Evolutionary conservation across 1,140 invertebrate genomes (phyloP).

Genomic region (Drosophila chauvacae): DNA sequence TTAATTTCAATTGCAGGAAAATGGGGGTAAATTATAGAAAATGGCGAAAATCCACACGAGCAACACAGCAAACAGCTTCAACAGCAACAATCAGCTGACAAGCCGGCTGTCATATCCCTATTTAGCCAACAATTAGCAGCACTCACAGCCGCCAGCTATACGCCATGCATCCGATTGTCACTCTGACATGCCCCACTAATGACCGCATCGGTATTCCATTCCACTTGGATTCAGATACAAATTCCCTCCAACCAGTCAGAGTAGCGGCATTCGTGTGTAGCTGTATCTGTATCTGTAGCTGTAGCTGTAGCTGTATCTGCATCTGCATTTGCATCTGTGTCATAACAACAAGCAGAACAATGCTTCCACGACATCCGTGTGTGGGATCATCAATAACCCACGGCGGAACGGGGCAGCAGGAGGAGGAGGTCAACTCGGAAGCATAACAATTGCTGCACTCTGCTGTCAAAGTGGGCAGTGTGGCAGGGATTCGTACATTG

Average conservation of each 20-base stretch:
- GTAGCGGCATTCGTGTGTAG: not conserved
- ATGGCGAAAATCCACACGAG: too few species aligned
- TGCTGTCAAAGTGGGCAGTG: constrained; percentile 48
- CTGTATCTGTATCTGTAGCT: not conserved
- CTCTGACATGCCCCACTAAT: constrained; percentile 31
- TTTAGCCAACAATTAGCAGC: constrained; percentile 39
- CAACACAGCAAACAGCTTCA: too few species aligned
- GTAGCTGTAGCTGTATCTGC: not conserved
- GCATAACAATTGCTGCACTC: constrained; percentile 28
- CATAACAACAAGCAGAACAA: constrained; percentile 41
- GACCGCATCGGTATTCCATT: constrained; percentile 31
- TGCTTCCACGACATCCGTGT: constrained; percentile 5
- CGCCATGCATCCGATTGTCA: constrained; percentile 43
- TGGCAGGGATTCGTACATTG: not conserved
- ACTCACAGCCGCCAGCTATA: constrained; percentile 30
- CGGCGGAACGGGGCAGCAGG: not conserved
- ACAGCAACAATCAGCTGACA: constrained; percentile 24
- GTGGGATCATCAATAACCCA: constrained; percentile 51
- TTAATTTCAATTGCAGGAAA: too few species aligned
- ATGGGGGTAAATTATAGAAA: too few species aligned
- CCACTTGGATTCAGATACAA: constrained; percentile 6
- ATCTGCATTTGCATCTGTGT: constrained; percentile 29
- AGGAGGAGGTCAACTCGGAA: constrained; percentile 7
- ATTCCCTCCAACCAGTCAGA: not conserved
- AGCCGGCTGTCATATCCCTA: constrained; percentile 21